phyloP scores from a whole-genome alignment of 92 coral and sea anemone genomes.

The Zoanthus solanderi region DNA sequence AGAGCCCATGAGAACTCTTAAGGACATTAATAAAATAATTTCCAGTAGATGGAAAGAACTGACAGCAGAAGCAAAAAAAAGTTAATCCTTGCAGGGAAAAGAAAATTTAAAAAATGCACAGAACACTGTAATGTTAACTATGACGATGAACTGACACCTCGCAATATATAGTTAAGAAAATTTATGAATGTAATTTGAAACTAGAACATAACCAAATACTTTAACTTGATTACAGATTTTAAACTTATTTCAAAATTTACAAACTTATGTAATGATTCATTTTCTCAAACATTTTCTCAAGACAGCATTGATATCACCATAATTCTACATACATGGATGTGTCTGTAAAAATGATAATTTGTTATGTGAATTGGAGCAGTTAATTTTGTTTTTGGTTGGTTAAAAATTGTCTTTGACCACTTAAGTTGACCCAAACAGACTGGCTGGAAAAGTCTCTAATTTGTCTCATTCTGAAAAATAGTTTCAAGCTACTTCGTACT shows the following conservation, averaged over 20 bases:
- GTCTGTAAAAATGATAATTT: neutral
- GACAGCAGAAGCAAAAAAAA: neutral
- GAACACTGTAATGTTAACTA: neutral
- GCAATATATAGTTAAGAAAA: neutral
- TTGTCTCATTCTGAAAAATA: too few relatives aligned
- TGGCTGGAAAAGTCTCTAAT: too few relatives aligned
- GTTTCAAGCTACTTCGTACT: too few relatives aligned
- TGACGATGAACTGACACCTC: neutral
- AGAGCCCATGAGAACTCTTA: neutral
- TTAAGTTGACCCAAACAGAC: neutral
- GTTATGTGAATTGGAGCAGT: neutral
- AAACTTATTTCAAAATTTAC: neutral
- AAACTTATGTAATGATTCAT: neutral
- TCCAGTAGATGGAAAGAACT: conserved; percentile 6
- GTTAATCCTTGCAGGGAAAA: neutral
- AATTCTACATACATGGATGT: neutral
- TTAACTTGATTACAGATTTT: conserved; percentile 4
- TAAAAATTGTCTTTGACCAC: too few relatives aligned
- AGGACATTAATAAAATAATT: neutral
- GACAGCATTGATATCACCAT: neutral
- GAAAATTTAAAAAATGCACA: neutral
- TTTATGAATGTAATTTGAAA: neutral
- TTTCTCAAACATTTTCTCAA: neutral
- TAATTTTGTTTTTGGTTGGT: too few relatives aligned
- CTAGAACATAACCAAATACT: neutral